Percentiles rank a stretch among this genome's conserved stretches.
phyloP scores from a whole-genome alignment of 2,113 vertebrate genomes.

The Salvelinus fontinalis region DNA sequence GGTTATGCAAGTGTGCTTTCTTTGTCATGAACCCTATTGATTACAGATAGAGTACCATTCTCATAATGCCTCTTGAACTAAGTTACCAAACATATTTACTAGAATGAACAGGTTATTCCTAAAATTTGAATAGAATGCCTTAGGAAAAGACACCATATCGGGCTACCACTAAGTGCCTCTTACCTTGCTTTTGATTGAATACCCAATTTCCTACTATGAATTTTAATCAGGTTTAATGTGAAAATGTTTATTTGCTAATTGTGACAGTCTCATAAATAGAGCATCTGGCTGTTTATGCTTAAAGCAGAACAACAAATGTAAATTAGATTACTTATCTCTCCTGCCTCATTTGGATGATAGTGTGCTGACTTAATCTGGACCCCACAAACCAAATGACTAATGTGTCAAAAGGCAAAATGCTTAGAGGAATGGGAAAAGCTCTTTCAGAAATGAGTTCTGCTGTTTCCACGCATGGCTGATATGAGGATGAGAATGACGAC shows the following conservation, averaged over 20 bases:
- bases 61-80: not conserved
- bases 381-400: constrained; percentile 28
- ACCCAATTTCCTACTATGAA: constrained; percentile 9
- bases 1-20: too few relatives aligned
- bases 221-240: constrained; percentile 32
- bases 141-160: not conserved
- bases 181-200: constrained; percentile 15
- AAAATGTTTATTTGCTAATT: constrained; percentile 42
- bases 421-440: constrained; percentile 4
- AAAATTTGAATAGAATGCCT: not conserved
- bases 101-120: not conserved
- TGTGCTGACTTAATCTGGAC: constrained; percentile 21
- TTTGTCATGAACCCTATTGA: too few relatives aligned
- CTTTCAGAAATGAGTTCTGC: constrained; percentile 11
- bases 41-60: not conserved
- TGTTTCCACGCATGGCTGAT: constrained; percentile 25
- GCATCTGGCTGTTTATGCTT: constrained; percentile 44
- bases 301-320: constrained; percentile 40
- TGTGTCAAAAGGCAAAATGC: constrained; percentile 21
- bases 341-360: constrained; percentile 29
- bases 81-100: too few relatives aligned
- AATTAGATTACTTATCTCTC: constrained; percentile 35
- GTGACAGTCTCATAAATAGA: constrained; percentile 37
- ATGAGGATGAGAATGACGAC: constrained; percentile 4
- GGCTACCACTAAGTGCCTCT: not conserved